Percentiles rank a stretch among this genome's conserved stretches.
These are phyloP conservation scores for Xanthorhoe designata DNA, from an alignment of 2,888 invertebrate species.

Conservation along the genomic window DNA sequence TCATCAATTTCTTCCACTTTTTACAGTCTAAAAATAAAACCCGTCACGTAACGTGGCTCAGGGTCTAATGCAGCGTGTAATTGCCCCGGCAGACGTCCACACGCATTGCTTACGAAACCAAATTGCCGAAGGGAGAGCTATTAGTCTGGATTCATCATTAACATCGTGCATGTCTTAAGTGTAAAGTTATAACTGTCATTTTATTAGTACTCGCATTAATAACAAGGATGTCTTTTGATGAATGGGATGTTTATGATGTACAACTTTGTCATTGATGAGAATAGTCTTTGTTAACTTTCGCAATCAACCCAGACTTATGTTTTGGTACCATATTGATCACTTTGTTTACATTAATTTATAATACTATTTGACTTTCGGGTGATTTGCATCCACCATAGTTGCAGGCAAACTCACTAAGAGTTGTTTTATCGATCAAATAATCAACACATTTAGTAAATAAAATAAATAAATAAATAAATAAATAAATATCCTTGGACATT, in stretches of 20 bases:
- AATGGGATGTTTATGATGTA: background rate
- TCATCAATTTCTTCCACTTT: slow-evolving; percentile 2
- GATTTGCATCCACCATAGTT: too few relatives aligned
- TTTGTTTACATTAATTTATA: too few relatives aligned
- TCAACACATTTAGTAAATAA: too few relatives aligned
- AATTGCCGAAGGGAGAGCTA: slow-evolving; percentile 15
- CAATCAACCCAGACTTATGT: too few relatives aligned
- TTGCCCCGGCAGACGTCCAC: slow-evolving; percentile 17
- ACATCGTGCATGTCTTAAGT: background rate
- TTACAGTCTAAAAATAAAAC: slow-evolving; percentile 13
- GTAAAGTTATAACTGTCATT: background rate
- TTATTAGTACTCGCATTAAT: background rate
- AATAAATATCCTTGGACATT: too few relatives aligned
- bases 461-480: too few relatives aligned
- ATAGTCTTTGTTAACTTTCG: background rate
- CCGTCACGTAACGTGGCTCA: slow-evolving; percentile 20
- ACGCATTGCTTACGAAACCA: slow-evolving; percentile 25
- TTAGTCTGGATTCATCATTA: slow-evolving; percentile 1
- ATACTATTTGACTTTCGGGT: too few relatives aligned
- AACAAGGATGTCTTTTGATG: background rate
- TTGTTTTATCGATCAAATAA: too few relatives aligned
- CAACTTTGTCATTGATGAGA: background rate
- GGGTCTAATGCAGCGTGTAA: slow-evolving; percentile 26
- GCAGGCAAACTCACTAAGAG: too few relatives aligned
- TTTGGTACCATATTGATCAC: too few relatives aligned